A percentile compares a stretch with the other conserved stretches of the same genome.
Conservation (phyloP, 1,140 invertebrate species). For the Aradophagus sp. region DNA sequence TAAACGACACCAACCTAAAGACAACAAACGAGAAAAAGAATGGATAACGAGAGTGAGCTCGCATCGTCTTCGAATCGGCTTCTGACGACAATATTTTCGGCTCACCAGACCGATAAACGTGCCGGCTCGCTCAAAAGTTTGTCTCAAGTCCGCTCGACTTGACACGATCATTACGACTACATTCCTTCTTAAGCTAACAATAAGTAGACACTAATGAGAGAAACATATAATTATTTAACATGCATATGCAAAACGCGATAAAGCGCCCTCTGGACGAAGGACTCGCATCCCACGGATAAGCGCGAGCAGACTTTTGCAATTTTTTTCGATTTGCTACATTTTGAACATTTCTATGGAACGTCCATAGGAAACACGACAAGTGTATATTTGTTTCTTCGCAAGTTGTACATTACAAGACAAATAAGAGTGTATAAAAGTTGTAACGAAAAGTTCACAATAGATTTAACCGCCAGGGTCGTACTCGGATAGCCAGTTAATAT, state of each 20-base stretch:
- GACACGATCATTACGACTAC: slow-evolving; percentile 67
- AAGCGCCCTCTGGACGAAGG: slow-evolving; percentile 10
- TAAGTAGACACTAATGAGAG: slow-evolving; percentile 71
- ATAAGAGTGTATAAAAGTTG: slow-evolving; percentile 24
- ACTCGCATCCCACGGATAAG: slow-evolving; percentile 11
- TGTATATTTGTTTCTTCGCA: slow-evolving; percentile 34
- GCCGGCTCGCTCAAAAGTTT: slow-evolving; percentile 65
- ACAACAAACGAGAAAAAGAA: no score
- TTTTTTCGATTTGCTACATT: slow-evolving; percentile 40
- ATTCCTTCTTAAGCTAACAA: slow-evolving; percentile 70
- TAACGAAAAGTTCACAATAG: slow-evolving; percentile 29
- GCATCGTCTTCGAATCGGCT: slow-evolving; percentile 43
- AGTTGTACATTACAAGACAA: slow-evolving; percentile 31
- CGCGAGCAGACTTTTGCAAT: slow-evolving; percentile 34
- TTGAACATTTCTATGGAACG: slow-evolving; percentile 13
- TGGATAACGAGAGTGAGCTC: slow-evolving; percentile 41
- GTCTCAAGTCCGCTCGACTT: slow-evolving; percentile 65
- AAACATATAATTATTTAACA: slow-evolving; percentile 60
- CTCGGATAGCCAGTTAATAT: slow-evolving; percentile 38
- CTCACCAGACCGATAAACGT: slow-evolving; percentile 64
- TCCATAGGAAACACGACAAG: slow-evolving; percentile 10
- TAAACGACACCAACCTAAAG: slow-evolving; percentile 1
- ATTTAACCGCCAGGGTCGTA: slow-evolving; percentile 46
- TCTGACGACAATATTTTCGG: slow-evolving; percentile 51
- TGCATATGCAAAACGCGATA: slow-evolving; percentile 42